Conservation (phyloP, 2,113 vertebrate genomes). For the Nothocercus nigrocapillus region DNA sequence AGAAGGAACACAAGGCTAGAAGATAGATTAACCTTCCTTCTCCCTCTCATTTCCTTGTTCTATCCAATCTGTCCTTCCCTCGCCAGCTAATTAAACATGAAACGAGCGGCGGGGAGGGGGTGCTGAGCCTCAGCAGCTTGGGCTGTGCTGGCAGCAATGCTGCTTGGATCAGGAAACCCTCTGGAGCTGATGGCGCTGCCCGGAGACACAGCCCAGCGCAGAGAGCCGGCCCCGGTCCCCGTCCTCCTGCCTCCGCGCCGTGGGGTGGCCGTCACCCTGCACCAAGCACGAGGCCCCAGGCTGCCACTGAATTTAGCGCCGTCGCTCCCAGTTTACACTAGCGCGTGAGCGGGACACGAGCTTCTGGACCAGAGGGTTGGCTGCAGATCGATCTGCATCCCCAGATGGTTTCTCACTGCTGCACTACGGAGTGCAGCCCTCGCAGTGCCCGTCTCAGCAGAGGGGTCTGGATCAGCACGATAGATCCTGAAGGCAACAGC, state of each 20-base stretch:
- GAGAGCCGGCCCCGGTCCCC: neutral
- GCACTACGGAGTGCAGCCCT: fast-evolving
- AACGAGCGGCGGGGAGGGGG: neutral
- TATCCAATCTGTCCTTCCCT: constrained; percentile 36
- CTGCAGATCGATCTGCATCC: neutral
- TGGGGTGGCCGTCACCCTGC: too few species aligned
- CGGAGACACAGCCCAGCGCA: fast-evolving
- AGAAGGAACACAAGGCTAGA: constrained; percentile 55
- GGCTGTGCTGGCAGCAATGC: neutral
- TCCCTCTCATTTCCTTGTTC: constrained; percentile 55
- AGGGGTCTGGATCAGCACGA: neutral
- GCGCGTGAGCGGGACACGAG: neutral
- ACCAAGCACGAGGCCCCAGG: neutral
- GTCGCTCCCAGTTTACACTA: neutral
- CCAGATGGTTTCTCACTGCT: neutral
- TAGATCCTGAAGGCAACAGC: fast-evolving
- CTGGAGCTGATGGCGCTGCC: neutral
- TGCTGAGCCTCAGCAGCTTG: constrained; percentile 25
- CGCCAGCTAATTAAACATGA: constrained; percentile 62
- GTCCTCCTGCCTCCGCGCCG: too few species aligned
- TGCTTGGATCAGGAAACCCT: neutral
- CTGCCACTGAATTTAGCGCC: fast-evolving
- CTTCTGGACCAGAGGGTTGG: neutral
- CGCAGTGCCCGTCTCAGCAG: fast-evolving
- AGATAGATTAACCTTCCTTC: constrained; percentile 68